These are phyloP conservation scores for Chrysocyon brachyurus DNA, from an alignment of 2,797 vertebrate genomes.

Conservation along the genomic window DNA sequence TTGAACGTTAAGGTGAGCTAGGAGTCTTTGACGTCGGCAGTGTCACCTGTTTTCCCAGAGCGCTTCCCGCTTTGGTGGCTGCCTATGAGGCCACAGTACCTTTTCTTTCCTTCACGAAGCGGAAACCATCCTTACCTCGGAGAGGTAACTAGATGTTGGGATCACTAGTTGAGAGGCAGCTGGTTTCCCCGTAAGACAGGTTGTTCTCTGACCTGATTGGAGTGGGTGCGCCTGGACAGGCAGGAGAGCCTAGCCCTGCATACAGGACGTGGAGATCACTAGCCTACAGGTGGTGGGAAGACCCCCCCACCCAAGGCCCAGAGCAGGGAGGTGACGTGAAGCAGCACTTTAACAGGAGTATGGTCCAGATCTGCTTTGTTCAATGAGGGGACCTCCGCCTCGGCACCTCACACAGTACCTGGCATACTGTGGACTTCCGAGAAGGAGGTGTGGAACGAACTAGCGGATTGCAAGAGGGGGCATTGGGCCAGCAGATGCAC, in stretches of 20 bases:
- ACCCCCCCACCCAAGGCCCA: neutral
- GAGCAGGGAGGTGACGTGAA: neutral
- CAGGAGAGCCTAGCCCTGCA: neutral
- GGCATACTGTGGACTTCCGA: neutral
- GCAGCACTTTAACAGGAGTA: neutral
- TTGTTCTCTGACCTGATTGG: neutral
- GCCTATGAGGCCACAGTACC: neutral
- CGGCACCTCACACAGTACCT: neutral
- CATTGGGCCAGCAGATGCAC: neutral
- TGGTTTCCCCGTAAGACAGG: neutral
- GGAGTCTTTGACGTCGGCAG: rapidly evolving
- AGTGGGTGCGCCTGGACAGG: rapidly evolving
- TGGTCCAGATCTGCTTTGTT: neutral
- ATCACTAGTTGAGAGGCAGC: neutral
- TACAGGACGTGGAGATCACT: neutral
- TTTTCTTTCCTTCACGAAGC: neutral
- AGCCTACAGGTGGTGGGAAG: neutral
- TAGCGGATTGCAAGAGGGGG: neutral
- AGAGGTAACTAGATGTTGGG: neutral
- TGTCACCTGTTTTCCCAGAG: neutral
- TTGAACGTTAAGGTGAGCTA: neutral
- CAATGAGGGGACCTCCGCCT: neutral
- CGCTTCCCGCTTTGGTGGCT: neutral
- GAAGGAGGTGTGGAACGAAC: neutral
- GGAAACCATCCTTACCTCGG: too few relatives aligned